Evolutionary conservation across 1,140 invertebrate genomes (phyloP).

Genomic region (Drosophila quadrilineata): DNA sequence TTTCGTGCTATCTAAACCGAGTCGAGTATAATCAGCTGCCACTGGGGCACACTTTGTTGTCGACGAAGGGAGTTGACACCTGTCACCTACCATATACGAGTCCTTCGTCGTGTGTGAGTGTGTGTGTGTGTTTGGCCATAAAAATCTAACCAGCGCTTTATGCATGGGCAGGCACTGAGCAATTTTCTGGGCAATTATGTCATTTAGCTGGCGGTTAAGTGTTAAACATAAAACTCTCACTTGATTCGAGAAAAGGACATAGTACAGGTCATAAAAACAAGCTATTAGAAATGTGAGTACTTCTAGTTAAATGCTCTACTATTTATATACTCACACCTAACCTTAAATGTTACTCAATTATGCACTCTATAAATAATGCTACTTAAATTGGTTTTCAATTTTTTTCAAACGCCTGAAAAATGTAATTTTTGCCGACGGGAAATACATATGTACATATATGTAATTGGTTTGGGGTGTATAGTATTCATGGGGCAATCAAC

Average conservation of each 20-base stretch:
- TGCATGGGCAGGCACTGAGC: conserved; percentile 33
- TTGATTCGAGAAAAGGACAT: conserved; percentile 29
- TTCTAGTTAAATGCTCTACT: background rate
- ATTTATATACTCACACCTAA: conserved; percentile 6
- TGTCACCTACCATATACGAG: conserved; percentile 17
- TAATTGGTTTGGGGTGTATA: background rate
- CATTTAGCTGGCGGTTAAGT: conserved; percentile 43
- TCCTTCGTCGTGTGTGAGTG: background rate
- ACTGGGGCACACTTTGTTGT: conserved; percentile 13
- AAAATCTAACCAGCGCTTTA: conserved; percentile 21
- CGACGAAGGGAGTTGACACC: no score
- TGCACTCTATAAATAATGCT: no score
- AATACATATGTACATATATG: background rate
- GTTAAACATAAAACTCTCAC: conserved; percentile 40
- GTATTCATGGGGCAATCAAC: conserved; percentile 24
- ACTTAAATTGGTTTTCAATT: no score
- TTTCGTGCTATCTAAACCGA: no score
- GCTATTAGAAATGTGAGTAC: background rate
- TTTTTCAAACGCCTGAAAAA: no score
- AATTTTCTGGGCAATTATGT: conserved; percentile 46
- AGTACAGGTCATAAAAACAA: conserved; percentile 36
- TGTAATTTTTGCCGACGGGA: background rate
- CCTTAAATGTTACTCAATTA: background rate
- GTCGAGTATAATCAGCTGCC: conserved; percentile 12
- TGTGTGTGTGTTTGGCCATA: background rate